Evolutionary conservation across 2,113 vertebrate genomes (phyloP), one percentile per base, ranked within the genome.

Genomic region (Himantopus leucocephalus): DNA sequence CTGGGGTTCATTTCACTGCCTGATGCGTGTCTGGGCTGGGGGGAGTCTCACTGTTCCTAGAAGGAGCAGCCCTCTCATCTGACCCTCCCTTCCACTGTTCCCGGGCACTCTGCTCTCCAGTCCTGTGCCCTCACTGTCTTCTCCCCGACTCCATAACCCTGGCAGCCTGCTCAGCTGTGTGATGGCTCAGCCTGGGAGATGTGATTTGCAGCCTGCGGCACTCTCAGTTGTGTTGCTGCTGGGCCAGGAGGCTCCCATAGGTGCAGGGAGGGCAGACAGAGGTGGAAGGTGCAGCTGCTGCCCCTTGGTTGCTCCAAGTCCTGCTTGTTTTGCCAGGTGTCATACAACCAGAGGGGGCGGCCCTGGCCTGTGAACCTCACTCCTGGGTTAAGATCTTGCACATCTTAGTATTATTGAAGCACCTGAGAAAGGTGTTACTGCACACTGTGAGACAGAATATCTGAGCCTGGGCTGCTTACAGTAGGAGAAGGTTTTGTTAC

Each of bases 401-500:
- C 12, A 26, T 50, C 35, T 56, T 64, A 37, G 12, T 39, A 30
- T 64, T 67, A 6, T 50, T 45, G 35, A 32, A 70, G n/a, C 64
- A 58, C 23, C n/a, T 45, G 19, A n/a, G 30, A 18, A 32, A 3
- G 32, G 43, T 43, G 17, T 71, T 48, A 14, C 23, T 2, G 8
- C 32, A 21, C n/a, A 7, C 63, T 20, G 34, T 0, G 2, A 30
- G 48, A 27, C 12, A 39, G 32, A 64, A 1, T 62, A 22, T 22
- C 55, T 35, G 39, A 34, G n/a, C 20, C 13, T 7, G 2, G 41
- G 48, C 62, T 43, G 21, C 3, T 16, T 30, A 12, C 39, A 19
- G 39, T 3, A 66, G 76, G n/a, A 9, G 13, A 53, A 71, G 27
- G 19, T 41, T 56, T 35, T 60, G 47, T 47, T 39, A 8, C 12